Percentiles rank a stretch among this genome's conserved stretches.
Conservation (phyloP, 1,140 invertebrate genomes). For the Mamestra configurata region DNA sequence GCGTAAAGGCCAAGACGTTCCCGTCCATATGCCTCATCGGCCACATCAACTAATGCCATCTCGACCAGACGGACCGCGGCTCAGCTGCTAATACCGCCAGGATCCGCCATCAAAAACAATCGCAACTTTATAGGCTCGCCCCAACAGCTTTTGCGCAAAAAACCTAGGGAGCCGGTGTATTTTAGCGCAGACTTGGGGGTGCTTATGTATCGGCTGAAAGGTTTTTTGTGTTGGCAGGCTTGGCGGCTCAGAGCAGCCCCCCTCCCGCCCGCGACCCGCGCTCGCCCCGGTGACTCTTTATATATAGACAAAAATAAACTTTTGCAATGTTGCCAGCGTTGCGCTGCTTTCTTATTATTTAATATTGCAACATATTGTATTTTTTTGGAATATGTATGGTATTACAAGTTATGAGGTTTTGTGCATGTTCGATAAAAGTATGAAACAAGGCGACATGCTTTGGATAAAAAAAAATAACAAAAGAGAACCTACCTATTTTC, state of each 20-base stretch:
- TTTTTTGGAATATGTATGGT: no score
- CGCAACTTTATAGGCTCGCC: conserved; percentile 13
- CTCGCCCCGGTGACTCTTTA: not conserved
- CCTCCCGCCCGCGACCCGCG: not conserved
- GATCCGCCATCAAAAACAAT: conserved; percentile 37
- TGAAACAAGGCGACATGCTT: not conserved
- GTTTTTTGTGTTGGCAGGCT: conserved; percentile 42
- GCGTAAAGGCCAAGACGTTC: not conserved
- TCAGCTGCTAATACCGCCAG: not conserved
- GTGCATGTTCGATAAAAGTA: no score
- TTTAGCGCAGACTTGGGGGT: conserved; percentile 33
- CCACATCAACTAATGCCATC: not conserved
- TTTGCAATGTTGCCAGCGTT: not conserved
- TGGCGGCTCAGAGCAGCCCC: not conserved
- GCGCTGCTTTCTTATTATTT: not conserved
- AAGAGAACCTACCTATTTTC: no score
- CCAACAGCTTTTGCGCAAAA: conserved; percentile 23
- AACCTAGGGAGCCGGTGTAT: conserved; percentile 26
- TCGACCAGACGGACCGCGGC: not conserved
- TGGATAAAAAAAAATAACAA: no score
- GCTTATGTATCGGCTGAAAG: conserved; percentile 45
- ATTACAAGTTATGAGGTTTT: no score
- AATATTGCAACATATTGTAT: not conserved
- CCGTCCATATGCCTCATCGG: conserved; percentile 6
- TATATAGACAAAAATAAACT: conserved; percentile 26